phyloP scores from a whole-genome alignment of 2,888 invertebrate genomes.

The Netelia fuscicornis region DNA sequence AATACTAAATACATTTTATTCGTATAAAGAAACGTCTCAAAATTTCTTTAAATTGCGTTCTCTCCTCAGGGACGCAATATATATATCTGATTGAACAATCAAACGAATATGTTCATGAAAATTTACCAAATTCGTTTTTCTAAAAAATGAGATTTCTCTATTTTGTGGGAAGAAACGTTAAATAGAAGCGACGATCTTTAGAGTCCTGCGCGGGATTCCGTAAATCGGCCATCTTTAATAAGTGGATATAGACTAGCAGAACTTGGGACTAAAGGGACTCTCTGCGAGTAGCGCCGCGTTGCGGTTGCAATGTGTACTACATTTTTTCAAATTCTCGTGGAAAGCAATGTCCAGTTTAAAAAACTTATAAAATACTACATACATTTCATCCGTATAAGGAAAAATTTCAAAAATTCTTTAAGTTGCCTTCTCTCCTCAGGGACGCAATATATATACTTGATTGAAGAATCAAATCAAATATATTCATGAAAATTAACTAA shows the following conservation, averaged over 20 bases:
- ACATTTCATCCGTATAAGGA: slow-evolving; percentile 18
- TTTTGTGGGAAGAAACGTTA: too few relatives aligned
- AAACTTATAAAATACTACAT: slow-evolving; percentile 2
- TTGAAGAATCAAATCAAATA: slow-evolving; percentile 26
- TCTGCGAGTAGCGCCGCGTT: neutral
- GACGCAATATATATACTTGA: too few relatives aligned
- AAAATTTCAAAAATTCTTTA: neutral
- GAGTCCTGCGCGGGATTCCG: neutral
- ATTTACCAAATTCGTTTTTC: too few relatives aligned
- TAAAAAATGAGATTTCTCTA: too few relatives aligned
- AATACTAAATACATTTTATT: slow-evolving; percentile 35
- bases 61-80: too few relatives aligned
- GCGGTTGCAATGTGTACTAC: neutral
- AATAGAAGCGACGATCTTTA: neutral
- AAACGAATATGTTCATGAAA: too few relatives aligned
- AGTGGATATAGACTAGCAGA: neutral
- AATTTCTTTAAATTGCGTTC: too few relatives aligned
- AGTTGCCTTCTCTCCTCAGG: too few relatives aligned
- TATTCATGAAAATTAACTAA: slow-evolving; percentile 51
- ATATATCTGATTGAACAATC: neutral
- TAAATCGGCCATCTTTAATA: neutral
- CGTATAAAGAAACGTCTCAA: neutral
- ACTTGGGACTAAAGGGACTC: too few relatives aligned
- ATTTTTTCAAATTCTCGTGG: neutral
- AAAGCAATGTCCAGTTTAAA: neutral